phyloP scores from a whole-genome alignment of 2,797 vertebrate genomes.

The Propithecus deckenii region DNA sequence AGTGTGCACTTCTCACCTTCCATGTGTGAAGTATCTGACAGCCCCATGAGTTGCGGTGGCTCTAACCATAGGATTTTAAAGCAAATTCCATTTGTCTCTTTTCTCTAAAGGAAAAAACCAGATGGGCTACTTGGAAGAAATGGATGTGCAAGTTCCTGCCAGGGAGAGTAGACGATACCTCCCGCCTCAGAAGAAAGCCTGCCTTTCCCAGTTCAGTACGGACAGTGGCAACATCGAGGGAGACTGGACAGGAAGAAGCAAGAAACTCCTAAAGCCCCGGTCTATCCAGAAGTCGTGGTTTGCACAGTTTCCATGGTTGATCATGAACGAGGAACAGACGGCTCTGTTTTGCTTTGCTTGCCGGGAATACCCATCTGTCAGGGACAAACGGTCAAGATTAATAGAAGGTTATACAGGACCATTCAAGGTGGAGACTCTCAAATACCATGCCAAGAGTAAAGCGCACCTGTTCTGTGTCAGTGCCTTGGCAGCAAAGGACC shows the following conservation, averaged over 20 bases:
- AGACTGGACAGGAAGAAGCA: background rate
- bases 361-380: conserved; percentile 39
- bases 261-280: background rate
- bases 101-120: conserved; percentile 52
- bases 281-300: conserved; percentile 70
- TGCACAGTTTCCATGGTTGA: conserved; percentile 66
- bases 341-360: conserved; percentile 69
- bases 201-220: background rate
- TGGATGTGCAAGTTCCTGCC: background rate
- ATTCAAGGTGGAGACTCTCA: conserved; percentile 76
- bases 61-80: background rate
- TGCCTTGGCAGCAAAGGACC: conserved; percentile 39
- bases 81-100: conserved; percentile 8
- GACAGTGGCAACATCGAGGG: background rate
- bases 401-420: conserved; percentile 68
- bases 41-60: background rate
- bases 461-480: conserved; percentile 61
- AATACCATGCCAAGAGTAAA: conserved; percentile 70
- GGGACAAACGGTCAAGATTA: conserved; percentile 63
- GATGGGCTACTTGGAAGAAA: background rate
- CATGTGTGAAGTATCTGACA: background rate
- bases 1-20: background rate
- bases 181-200: conserved; percentile 36
- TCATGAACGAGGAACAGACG: conserved; percentile 39
- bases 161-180: background rate